Conservation (phyloP, 2,797 vertebrate species). For the Oophaga sylvatica region DNA sequence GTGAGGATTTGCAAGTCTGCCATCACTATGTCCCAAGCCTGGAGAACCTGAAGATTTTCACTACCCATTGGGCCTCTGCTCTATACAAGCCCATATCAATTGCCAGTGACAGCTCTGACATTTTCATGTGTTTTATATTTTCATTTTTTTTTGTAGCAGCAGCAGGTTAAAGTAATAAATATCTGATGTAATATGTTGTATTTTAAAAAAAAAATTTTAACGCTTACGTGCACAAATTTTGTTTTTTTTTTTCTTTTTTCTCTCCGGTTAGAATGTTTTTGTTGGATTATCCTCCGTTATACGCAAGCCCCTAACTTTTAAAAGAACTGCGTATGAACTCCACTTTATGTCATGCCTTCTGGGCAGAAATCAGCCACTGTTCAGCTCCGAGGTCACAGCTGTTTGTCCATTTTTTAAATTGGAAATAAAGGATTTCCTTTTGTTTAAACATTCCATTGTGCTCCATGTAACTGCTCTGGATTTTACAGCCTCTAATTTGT, state of each 20-base stretch:
- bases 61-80: background rate
- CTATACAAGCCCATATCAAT: background rate
- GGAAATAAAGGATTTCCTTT: slow-evolving; percentile 55
- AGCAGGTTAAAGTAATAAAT: background rate
- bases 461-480: background rate
- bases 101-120: background rate
- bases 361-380: slow-evolving; percentile 45
- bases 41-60: no score
- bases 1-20: no score
- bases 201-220: background rate
- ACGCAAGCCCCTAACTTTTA: background rate
- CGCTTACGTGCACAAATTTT: background rate
- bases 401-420: slow-evolving; percentile 46
- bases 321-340: background rate
- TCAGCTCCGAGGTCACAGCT: slow-evolving; percentile 30
- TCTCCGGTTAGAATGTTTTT: background rate
- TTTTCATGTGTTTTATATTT: background rate
- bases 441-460: slow-evolving; percentile 56
- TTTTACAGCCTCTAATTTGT: slow-evolving; percentile 36
- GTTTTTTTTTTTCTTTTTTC: background rate
- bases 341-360: slow-evolving; percentile 11
- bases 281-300: background rate
- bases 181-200: background rate
- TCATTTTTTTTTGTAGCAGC: no score
- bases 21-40: no score